Base-by-base conservation (phyloP, 1,140 invertebrate species). In the Eupristina koningsbergeri region DNA sequence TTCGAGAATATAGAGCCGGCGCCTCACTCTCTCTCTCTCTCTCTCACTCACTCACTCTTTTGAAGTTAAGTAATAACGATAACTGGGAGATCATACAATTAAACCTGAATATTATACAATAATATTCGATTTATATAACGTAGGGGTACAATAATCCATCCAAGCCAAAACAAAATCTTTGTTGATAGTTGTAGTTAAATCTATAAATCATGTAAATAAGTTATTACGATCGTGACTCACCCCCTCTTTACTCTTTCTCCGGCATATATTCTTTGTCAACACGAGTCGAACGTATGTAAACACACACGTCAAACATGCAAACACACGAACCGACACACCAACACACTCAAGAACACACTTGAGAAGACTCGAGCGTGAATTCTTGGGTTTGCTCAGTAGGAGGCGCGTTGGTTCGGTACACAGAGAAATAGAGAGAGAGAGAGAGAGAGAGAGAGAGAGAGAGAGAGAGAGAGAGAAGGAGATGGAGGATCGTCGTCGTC, bases 1-100 rank as follows among this genome's bases (percentile, higher is more conserved):
- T 64, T 67, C 39, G 41, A 47, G 41, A 58, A 61, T 81, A 81
- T 81, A 47, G 79, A 73, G 45, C 64, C 31, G 26, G 0, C 29
- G 31, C 47, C 15, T 50, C 45, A 3, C 45, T 34, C 15, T 50
- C 50, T n/a, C n/a, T n/a, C n/a, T n/a, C n/a, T n/a, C n/a, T n/a
- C n/a, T n/a, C n/a, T n/a, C n/a, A n/a, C n/a, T n/a, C n/a, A n/a
- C n/a, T n/a, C n/a, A n/a, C n/a, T n/a, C n/a, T n/a, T n/a, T n/a
- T n/a, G n/a, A n/a, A 75, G n/a, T 29, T 50, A 50, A 45, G 67
- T 41, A 67, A 67, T 36, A 36, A 61, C 26, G 3, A 26, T 26
- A 3, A 26, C n/a, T n/a, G 22, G 3, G 29, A 29, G n/a, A 61
- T n/a, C 26, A 11, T 15, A 61, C 58, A 61, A 61, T 61, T 61